Conservation (phyloP, 2,888 invertebrate genomes). For the Idaea aversata region DNA sequence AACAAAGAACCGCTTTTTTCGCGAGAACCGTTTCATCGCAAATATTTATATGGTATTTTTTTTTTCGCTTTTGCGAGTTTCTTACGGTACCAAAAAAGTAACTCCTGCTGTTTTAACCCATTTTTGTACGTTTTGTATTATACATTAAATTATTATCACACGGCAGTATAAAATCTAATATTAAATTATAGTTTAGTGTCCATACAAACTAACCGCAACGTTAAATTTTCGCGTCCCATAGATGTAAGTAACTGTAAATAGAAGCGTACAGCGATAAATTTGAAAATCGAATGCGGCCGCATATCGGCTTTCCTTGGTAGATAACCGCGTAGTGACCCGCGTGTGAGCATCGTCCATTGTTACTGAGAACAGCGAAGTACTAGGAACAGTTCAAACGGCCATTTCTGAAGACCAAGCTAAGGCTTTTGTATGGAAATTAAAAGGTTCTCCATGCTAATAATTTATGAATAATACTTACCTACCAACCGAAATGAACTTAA, state of each 20-base stretch:
- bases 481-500: neutral
- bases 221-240: conserved; percentile 32
- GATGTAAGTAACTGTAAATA: conserved; percentile 57
- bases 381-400: conserved; percentile 46
- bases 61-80: conserved; percentile 5
- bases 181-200: neutral
- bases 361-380: conserved; percentile 27
- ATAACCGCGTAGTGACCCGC: conserved; percentile 72
- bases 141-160: neutral
- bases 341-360: conserved; percentile 68
- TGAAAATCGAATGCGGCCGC: conserved; percentile 66
- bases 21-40: conserved; percentile 24
- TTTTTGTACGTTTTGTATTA: neutral
- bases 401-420: conserved; percentile 20
- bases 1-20: conserved; percentile 31
- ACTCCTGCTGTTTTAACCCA: neutral
- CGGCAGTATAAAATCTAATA: neutral
- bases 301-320: conserved; percentile 63
- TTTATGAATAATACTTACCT: neutral
- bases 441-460: neutral
- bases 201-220: conserved; percentile 5
- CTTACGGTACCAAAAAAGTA: neutral
- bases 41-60: conserved; percentile 10
- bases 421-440: neutral
- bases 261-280: conserved; percentile 67